Evolutionary conservation across 2,797 vertebrate species (phyloP), one percentile per base, ranked within the genome.

Genomic region (Ptychobarbus kaznakovi): DNA sequence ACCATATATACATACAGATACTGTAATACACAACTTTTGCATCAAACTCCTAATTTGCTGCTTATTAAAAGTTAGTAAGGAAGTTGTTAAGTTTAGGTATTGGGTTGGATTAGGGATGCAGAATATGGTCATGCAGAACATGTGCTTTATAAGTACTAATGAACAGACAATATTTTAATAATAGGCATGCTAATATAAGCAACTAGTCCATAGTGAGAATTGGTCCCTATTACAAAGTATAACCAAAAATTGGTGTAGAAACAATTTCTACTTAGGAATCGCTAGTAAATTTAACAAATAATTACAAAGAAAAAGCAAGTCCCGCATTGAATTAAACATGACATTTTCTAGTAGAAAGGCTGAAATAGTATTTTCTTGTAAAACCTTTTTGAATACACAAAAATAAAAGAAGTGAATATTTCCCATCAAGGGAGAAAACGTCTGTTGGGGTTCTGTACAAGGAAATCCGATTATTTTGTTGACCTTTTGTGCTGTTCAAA

Each of bases 401-500:
- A 49, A 78, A 42, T 49, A 65, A 80, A 79, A 65, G 1, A 9
- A 66, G 4, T n/a, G 6, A 69, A 72, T 13, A 61, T 72, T 25
- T 32, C 1, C 15, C 12, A 44, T 16, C 18, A 22, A 18, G 3
- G n/a, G 51, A 46, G 38, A 18, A 84, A 70, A 58, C 22, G 25
- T 78, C 15, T 16, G n/a, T 10, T 58, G 10, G n/a, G 42, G 8
- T 20, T 53, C 58, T 53, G 73, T 76, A 22, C 35, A 56, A 22
- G 49, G 61, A 75, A 65, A 65, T 83, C 20, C 0, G 2, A 49
- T 65, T 32, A 78, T 20, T 56, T 77, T 8, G 32, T 16, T 56
- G 63, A 72, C 53, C 76, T 79, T 18, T 79, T 25, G 11, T 49
- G 51, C 25, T 22, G 16, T 79, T 80, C 40, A 53, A 44, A 42